Percentiles rank a stretch among this genome's conserved stretches.
These are phyloP conservation scores for Sigmodon hispidus DNA, from an alignment of 2,113 vertebrate species.

Conservation along the genomic window DNA sequence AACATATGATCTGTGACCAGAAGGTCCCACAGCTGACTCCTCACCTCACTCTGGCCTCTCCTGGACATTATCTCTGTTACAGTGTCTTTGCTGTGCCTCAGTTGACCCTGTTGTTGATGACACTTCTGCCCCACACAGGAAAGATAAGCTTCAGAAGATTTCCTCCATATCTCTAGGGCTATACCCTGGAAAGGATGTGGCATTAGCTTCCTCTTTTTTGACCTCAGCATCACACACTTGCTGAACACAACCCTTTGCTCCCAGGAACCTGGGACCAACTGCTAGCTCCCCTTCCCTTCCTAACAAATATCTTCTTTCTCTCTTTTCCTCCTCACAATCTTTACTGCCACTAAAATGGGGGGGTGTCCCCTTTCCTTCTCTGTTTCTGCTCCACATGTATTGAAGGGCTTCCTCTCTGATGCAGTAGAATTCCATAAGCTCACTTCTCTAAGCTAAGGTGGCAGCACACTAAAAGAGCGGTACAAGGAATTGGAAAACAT, in stretches of 20 bases:
- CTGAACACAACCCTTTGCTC: background rate
- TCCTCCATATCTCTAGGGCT: background rate
- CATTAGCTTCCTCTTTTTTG: background rate
- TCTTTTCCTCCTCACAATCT: background rate
- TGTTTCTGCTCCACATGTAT: background rate
- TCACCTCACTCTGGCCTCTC: background rate
- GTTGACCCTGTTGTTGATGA: background rate
- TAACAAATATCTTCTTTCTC: background rate
- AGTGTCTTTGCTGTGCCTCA: background rate
- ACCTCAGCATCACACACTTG: background rate
- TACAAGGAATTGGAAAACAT: conserved; percentile 49
- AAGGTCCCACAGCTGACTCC: background rate
- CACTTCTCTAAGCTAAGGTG: conserved; percentile 11
- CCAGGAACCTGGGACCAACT: background rate
- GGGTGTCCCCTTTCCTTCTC: background rate
- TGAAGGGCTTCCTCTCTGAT: background rate
- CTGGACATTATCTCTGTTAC: accelerated
- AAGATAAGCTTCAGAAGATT: background rate
- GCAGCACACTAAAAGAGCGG: background rate
- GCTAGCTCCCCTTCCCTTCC: background rate
- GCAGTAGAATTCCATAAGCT: background rate
- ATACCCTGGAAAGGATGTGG: no score
- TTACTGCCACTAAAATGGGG: background rate
- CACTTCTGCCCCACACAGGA: background rate
- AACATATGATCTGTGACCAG: background rate